A percentile compares a stretch with the other conserved stretches of the same genome.
phyloP scores from a whole-genome alignment of 2,113 vertebrate genomes.

The Chloebia gouldiae region DNA sequence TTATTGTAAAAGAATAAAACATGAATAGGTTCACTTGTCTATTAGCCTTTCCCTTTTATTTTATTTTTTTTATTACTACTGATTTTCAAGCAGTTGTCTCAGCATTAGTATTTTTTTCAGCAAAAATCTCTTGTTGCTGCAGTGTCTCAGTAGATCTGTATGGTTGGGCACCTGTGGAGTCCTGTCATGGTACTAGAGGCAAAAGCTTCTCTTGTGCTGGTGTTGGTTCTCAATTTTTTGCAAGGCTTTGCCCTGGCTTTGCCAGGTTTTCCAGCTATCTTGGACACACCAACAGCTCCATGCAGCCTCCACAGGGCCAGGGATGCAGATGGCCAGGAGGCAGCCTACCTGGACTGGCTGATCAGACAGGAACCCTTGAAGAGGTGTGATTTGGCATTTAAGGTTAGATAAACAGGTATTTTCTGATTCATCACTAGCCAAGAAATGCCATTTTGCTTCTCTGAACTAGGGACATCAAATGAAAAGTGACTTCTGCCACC shows the following conservation, averaged over 20 bases:
- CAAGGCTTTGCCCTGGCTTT: neutral
- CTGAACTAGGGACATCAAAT: conserved; percentile 15
- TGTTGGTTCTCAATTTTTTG: neutral
- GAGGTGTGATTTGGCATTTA: conserved; percentile 30
- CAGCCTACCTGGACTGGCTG: neutral
- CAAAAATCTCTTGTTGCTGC: neutral
- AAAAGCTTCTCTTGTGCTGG: neutral
- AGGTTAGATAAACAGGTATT: conserved; percentile 12
- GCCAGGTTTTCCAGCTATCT: neutral
- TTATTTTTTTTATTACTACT: neutral
- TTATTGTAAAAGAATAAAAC: conserved; percentile 59
- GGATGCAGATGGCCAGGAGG: neutral
- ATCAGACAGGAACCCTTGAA: neutral
- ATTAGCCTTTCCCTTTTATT: neutral
- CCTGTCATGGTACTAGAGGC: neutral
- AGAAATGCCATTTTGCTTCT: neutral
- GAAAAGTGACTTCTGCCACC: conserved; percentile 62
- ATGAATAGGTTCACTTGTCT: neutral
- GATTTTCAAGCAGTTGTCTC: neutral
- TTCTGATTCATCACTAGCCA: neutral
- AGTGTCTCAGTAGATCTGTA: neutral
- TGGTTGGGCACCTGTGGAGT: neutral
- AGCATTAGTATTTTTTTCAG: neutral
- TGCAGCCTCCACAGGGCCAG: neutral
- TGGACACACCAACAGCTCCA: neutral